Evolutionary conservation across 2,888 invertebrate genomes (phyloP), one percentile per base, ranked within the genome.

Genomic region (Macroteleia sp.): DNA sequence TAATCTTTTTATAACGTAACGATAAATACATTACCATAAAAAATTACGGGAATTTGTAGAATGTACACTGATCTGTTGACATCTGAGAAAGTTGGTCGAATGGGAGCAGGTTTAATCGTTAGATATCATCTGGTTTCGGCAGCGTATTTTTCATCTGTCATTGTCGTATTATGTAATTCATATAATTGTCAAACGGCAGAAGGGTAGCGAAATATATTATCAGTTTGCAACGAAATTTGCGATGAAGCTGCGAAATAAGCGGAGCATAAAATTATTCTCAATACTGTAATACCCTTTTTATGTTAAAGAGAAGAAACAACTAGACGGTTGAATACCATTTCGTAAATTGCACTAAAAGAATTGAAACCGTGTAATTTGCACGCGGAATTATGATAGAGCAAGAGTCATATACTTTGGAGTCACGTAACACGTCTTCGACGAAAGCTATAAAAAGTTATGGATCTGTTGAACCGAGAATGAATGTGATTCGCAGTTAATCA

Each of bases 71-170:
- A 59, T 52, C 69, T 8, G 50, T 59, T 48, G 56, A 56, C 56
- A 67, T 57, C 39, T 28, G 67, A 67, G 67, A 67, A 67, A 67
- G 67, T 67, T 36, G 42, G 12, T 41, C 12, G n/a, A 30, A 64
- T 25, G 44, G 19, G 32, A 48, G 50, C 12, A 10, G 32, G 20
- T n/a, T 12, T 14, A 28, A 61, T 61, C 48, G 6, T 39, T 39
- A 39, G 62, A 52, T 41, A 41, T 50, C 54, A 36, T 56, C 67
- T 28, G 28, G 54, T 67, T 46, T 39, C 14, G 36, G 9, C 12
- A n/a, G n/a, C n/a, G n/a, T 9, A 14, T 28, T 48, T 62, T 44
- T 44, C 10, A 25, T 5, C 17, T 16, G n/a, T 56, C 16, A n/a
- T n/a, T n/a, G n/a, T n/a, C n/a, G n/a, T n/a, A n/a, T n/a, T n/a